Evolutionary conservation across 2,888 invertebrate genomes (phyloP).

Genomic region (Cephus nigrinus): DNA sequence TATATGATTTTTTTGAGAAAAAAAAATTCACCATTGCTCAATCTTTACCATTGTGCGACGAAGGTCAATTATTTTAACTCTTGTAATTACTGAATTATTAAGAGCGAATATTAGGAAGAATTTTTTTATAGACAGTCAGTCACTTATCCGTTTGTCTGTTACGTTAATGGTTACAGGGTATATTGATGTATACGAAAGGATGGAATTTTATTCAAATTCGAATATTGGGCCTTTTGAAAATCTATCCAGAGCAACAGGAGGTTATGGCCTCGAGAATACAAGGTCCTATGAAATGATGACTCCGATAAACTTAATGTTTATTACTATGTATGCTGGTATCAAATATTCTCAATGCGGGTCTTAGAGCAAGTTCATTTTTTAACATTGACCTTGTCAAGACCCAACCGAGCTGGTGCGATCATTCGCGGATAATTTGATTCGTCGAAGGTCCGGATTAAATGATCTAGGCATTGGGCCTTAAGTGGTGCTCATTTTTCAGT

Average conservation of each 20-base stretch:
- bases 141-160: neutral
- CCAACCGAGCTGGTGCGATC: neutral
- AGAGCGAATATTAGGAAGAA: neutral
- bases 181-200: neutral
- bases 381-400: neutral
- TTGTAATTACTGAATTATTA: neutral
- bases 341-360: neutral
- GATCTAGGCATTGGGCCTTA: neutral
- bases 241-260: neutral
- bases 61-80: neutral
- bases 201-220: neutral
- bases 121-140: neutral
- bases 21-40: neutral
- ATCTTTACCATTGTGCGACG: neutral
- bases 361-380: conserved; percentile 1
- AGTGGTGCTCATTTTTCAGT: neutral
- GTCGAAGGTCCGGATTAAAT: neutral
- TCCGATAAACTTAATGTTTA: neutral
- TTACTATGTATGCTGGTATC: neutral
- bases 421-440: conserved; percentile 3
- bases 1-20: neutral
- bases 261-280: neutral
- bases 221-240: neutral
- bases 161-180: neutral
- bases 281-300: neutral